Percentiles rank a stretch among this genome's conserved stretches.
phyloP scores from a whole-genome alignment of 2,888 invertebrate genomes.

The Andrena haemorrhoa region DNA sequence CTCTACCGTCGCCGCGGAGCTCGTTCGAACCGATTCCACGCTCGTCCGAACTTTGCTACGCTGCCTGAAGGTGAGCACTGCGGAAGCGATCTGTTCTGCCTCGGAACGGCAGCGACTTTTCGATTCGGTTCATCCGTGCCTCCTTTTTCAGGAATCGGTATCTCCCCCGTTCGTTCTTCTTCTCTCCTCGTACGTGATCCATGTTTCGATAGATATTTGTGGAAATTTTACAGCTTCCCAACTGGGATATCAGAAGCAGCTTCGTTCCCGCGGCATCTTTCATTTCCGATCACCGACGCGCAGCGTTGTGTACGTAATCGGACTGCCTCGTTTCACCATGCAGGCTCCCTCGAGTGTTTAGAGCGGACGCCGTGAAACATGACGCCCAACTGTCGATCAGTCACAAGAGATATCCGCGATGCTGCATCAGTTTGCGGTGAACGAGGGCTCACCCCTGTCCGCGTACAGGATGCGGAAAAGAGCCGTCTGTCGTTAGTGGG shows the following conservation, averaged over 20 bases:
- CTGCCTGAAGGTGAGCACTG: conserved; percentile 72
- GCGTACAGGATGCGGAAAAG: conserved; percentile 67
- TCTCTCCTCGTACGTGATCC: too few species aligned
- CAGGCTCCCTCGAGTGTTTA: background rate
- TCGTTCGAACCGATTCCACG: conserved; percentile 60
- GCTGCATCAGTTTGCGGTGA: conserved; percentile 38
- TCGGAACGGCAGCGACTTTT: conserved; percentile 31
- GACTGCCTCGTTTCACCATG: background rate
- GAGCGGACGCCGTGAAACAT: conserved; percentile 42
- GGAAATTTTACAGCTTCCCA: too few species aligned
- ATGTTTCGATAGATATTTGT: too few species aligned
- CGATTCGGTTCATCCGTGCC: conserved; percentile 28
- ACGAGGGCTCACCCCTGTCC: conserved; percentile 21
- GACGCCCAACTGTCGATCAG: conserved; percentile 47
- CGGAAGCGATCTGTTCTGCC: conserved; percentile 71
- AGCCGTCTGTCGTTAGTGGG: conserved; percentile 64
- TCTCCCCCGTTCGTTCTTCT: conserved; percentile 11
- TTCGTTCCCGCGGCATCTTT: background rate
- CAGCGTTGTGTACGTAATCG: background rate
- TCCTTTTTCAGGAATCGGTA: conserved; percentile 4
- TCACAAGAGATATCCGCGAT: conserved; percentile 33
- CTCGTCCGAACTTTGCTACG: conserved; percentile 71
- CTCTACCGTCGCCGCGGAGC: conserved; percentile 29
- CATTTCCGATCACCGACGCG: background rate
- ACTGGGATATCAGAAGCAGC: too few species aligned